These are phyloP conservation scores for Oscheius sp. DNA, from an alignment of 2,888 invertebrate genomes.

Conservation along the genomic window DNA sequence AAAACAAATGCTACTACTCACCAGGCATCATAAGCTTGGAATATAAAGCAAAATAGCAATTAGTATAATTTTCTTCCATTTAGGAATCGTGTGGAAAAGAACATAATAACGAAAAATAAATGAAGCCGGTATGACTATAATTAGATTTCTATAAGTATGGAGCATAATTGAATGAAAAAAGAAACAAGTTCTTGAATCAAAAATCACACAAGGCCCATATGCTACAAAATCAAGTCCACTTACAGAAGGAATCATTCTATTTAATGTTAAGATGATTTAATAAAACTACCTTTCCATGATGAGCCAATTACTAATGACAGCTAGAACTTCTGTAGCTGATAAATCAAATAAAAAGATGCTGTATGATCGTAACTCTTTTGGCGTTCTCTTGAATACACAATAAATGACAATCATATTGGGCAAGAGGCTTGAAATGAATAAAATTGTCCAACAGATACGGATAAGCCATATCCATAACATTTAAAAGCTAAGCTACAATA, in stretches of 20 bases:
- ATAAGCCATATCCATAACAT: constrained; percentile 7
- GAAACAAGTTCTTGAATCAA: neutral
- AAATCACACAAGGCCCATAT: neutral
- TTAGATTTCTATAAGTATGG: constrained; percentile 2
- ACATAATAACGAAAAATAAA: constrained; percentile 10
- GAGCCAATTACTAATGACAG: neutral
- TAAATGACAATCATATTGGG: neutral
- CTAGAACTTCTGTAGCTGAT: neutral
- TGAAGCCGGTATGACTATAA: neutral
- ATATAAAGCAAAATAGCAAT: neutral
- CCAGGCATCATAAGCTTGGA: neutral
- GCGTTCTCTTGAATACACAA: constrained; percentile 4
- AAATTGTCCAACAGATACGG: neutral
- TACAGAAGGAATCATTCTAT: neutral
- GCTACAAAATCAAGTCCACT: constrained; percentile 2
- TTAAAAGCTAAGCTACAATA: too few species aligned
- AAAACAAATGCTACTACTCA: neutral
- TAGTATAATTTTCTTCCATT: neutral
- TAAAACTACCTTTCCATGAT: constrained; percentile 4
- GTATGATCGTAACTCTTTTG: neutral
- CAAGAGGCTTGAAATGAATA: neutral
- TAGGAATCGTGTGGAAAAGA: neutral
- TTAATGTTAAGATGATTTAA: neutral
- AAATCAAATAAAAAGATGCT: neutral
- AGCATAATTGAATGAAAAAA: constrained; percentile 4